Evolutionary conservation across 2,797 vertebrate species (phyloP), one percentile per base, ranked within the genome.

Genomic region (Cottoperca gobio): DNA sequence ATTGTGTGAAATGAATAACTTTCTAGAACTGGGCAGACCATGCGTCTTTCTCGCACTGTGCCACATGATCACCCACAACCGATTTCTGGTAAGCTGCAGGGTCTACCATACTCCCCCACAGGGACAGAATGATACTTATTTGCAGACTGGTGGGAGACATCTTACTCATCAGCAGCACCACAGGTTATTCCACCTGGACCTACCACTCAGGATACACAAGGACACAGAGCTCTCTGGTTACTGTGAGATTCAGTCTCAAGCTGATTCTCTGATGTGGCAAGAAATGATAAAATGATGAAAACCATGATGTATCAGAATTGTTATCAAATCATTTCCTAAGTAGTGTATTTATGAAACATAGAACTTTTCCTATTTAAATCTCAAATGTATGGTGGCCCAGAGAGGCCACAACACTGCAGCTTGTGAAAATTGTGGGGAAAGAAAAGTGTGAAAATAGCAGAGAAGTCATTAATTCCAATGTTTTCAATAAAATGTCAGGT

Each of bases 151-250:
- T 73, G 42, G 70, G 65, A 59, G 65, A 57, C 39, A 55, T 28
- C 14, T 57, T 48, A 52, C 35, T 60, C 65, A 70, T 70, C 68
- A 62, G 59, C 74, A 33, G 59, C 79, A 52, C 69, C 33, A n/a
- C 49, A 54, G 59, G 52, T 76, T 52, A 39, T 40, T 64, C 52
- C 16, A 58, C 69, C 19, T 57, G 64, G 63, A 67, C 52, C 43
- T 28, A 48, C 13, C 40, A 45, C 63, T 40, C 37, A 24, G 35
- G 16, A 49, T 50, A 24, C 59, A 52, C 28, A 31, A 64, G 52
- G 26, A 62, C 26, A 58, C 12, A 42, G 21, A 45, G 39, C 46
- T 33, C 23, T 53, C 52, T 26, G 46, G 21, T 40, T 50, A 35
- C 21, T 24, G 26, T 58, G 50, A 69, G 43, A 59, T 55, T 28